These are phyloP conservation scores for Furcifer pardalis DNA, from an alignment of 2,797 vertebrate species.

Conservation along the genomic window DNA sequence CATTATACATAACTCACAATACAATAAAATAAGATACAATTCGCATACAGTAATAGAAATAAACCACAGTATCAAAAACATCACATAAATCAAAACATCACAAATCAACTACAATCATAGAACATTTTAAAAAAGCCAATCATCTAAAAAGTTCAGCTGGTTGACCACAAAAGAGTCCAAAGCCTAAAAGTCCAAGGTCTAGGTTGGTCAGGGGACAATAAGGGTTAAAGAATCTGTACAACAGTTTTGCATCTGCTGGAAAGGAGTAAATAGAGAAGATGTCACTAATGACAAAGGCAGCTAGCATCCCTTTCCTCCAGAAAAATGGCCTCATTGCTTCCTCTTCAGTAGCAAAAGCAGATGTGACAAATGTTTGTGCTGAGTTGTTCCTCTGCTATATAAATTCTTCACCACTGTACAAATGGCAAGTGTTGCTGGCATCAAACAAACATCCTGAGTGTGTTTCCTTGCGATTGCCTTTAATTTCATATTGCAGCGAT, in stretches of 20 bases:
- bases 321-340: slow-evolving; percentile 32
- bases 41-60: too few relatives aligned
- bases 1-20: too few relatives aligned
- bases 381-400: slow-evolving; percentile 42
- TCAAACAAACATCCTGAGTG: slow-evolving; percentile 40
- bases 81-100: too few relatives aligned
- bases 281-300: not conserved
- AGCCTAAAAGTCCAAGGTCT: too few relatives aligned
- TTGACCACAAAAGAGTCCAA: too few relatives aligned
- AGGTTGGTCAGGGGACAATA: too few relatives aligned
- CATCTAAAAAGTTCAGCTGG: too few relatives aligned
- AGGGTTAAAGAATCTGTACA: not conserved
- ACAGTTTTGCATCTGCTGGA: not conserved
- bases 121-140: too few relatives aligned
- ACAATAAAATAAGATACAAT: too few relatives aligned
- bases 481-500: slow-evolving; percentile 77
- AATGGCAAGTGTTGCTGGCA: slow-evolving; percentile 46
- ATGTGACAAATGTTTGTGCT: slow-evolving; percentile 13
- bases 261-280: not conserved
- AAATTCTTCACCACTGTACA: slow-evolving; percentile 45
- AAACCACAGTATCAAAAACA: too few relatives aligned
- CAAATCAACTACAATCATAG: too few relatives aligned
- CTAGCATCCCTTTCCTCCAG: not conserved
- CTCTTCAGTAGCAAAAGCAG: slow-evolving; percentile 5
- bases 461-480: slow-evolving; percentile 67